These are phyloP conservation scores for Bradysia coprophila DNA, from an alignment of 1,140 invertebrate species.

Conservation along the genomic window DNA sequence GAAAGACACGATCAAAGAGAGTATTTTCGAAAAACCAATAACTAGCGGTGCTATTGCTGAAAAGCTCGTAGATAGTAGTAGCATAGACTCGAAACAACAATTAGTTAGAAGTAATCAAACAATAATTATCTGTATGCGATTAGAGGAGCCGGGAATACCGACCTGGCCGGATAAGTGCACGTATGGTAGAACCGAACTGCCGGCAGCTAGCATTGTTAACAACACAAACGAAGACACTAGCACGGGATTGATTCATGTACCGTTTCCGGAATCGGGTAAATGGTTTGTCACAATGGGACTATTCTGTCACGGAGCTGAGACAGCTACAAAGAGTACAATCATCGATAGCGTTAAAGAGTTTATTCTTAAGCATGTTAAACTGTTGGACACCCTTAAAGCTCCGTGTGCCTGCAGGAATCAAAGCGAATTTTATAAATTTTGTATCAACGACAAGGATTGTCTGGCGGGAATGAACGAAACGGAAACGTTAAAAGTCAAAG, in stretches of 20 bases:
- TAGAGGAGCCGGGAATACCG: conserved; percentile 29
- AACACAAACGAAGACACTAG: conserved; percentile 31
- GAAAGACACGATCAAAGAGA: conserved; percentile 14
- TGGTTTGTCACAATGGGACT: conserved; percentile 53
- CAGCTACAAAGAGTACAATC: conserved; percentile 11
- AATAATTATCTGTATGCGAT: conserved; percentile 37
- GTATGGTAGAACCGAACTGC: conserved; percentile 26
- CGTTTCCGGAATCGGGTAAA: conserved; percentile 54
- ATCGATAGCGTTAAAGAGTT: conserved; percentile 21
- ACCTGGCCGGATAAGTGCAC: conserved; percentile 32
- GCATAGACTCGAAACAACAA: conserved; percentile 21
- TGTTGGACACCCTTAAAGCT: conserved; percentile 13
- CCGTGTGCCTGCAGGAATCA: conserved; percentile 16
- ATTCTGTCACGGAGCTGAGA: conserved; percentile 32
- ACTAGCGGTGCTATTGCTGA: conserved; percentile 13
- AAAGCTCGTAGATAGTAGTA: conserved; percentile 9
- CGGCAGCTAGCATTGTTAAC: conserved; percentile 33
- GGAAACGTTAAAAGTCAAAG: conserved; percentile 15
- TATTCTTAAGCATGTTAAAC: conserved; percentile 9
- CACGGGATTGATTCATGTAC: conserved; percentile 41
- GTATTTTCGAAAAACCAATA: not conserved
- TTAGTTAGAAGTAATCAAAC: conserved; percentile 19
- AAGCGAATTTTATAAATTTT: conserved; percentile 11
- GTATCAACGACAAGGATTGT: conserved; percentile 11
- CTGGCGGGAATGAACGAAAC: conserved; percentile 17